These are phyloP conservation scores for Cydia pomonella DNA, from an alignment of 1,140 invertebrate genomes.

Conservation along the genomic window DNA sequence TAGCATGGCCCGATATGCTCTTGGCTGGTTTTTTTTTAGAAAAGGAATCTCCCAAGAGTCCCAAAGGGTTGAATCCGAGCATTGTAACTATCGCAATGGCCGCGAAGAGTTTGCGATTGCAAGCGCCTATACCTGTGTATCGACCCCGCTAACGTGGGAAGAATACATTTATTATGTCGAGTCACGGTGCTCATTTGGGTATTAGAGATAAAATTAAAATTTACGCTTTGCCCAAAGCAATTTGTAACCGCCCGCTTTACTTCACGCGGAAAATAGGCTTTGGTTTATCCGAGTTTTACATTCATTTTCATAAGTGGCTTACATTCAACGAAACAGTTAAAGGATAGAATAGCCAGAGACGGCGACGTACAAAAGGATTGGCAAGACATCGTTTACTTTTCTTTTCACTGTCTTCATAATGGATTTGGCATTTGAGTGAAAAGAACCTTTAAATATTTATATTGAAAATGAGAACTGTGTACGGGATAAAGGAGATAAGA, in stretches of 20 bases:
- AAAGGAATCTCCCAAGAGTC: not conserved
- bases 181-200: conserved; percentile 78
- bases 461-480: conserved; percentile 8
- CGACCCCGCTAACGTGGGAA: conserved; percentile 71
- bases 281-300: conserved; percentile 76
- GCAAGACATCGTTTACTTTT: conserved; percentile 33
- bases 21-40: too few species aligned
- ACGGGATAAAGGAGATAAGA: not conserved
- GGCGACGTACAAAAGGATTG: conserved; percentile 29
- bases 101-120: conserved; percentile 24
- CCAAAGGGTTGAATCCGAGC: not conserved
- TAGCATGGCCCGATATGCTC: too few species aligned
- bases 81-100: not conserved
- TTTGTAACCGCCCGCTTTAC: conserved; percentile 76
- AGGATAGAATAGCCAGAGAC: conserved; percentile 32
- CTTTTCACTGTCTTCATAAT: conserved; percentile 27
- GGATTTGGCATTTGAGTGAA: conserved; percentile 23
- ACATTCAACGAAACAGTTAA: conserved; percentile 55
- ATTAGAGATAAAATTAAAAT: conserved; percentile 81
- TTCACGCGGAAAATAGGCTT: conserved; percentile 78
- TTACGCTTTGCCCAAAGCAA: conserved; percentile 80
- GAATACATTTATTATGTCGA: conserved; percentile 79
- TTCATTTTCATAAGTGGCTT: conserved; percentile 77
- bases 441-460: conserved; percentile 17
- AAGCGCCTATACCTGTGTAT: conserved; percentile 40